Conservation (phyloP, 2,797 vertebrate genomes). For the Sarcophilus harrisii region DNA sequence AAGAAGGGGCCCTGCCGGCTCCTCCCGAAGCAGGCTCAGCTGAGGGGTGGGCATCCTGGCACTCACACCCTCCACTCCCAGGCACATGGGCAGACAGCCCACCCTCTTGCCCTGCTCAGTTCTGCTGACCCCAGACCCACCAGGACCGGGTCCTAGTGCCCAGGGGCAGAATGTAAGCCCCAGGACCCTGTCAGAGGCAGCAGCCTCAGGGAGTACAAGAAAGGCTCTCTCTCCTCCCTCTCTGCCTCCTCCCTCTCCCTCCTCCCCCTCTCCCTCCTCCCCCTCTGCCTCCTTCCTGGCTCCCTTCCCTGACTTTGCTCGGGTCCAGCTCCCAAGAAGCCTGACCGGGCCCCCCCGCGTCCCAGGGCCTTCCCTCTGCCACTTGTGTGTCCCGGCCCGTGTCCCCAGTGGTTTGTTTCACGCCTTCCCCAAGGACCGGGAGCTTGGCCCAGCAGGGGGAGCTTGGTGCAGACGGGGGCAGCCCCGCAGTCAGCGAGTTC, state of each 20-base stretch:
- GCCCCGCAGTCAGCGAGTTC: no score
- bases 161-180: background rate
- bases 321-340: background rate
- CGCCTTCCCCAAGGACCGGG: background rate
- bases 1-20: background rate
- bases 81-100: background rate
- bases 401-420: background rate
- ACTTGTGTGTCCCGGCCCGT: background rate
- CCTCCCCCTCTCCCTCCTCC: background rate
- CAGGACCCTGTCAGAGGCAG: no score
- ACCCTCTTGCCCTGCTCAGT: background rate
- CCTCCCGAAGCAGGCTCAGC: background rate
- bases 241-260: background rate
- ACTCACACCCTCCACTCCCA: background rate
- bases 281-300: background rate
- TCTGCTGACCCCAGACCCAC: background rate
- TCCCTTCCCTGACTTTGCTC: no score
- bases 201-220: no score
- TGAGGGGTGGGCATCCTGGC: background rate
- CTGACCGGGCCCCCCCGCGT: background rate
- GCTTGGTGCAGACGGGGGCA: background rate
- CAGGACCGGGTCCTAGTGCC: background rate
- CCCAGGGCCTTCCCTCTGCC: background rate
- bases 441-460: background rate
- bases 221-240: background rate